These are phyloP conservation scores for Psephotus haematonotus DNA, from an alignment of 2,113 vertebrate species.

Conservation along the genomic window DNA sequence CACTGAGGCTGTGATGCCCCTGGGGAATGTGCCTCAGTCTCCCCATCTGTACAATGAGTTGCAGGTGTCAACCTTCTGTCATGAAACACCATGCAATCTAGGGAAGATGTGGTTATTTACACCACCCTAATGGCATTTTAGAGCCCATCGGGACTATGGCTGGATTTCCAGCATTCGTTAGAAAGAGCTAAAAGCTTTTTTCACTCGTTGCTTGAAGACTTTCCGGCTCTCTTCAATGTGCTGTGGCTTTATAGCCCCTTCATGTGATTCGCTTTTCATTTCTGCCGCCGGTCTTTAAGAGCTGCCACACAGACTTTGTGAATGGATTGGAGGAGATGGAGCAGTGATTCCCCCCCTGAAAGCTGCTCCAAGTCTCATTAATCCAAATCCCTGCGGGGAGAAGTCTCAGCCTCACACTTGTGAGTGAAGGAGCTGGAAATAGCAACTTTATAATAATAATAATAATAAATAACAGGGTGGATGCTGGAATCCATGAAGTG, in stretches of 20 bases:
- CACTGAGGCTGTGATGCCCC: background rate
- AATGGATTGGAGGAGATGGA: constrained; percentile 41
- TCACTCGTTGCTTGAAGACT: background rate
- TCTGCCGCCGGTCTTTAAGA: background rate
- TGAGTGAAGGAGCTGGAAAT: constrained; percentile 19
- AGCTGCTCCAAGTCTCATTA: constrained; percentile 53
- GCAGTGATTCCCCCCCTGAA: background rate
- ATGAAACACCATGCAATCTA: background rate
- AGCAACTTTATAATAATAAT: constrained; percentile 6
- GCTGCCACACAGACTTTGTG: constrained; percentile 45
- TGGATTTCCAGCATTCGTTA: background rate
- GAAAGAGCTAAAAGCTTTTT: constrained; percentile 21
- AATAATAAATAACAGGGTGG: constrained; percentile 19
- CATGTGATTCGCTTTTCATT: constrained; percentile 44
- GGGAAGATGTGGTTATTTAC: background rate
- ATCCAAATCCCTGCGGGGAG: constrained; percentile 1
- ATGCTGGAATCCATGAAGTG: background rate
- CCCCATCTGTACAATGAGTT: background rate
- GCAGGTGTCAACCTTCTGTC: background rate
- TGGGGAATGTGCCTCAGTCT: background rate
- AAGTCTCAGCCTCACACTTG: background rate
- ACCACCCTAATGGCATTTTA: background rate
- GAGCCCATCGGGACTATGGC: background rate
- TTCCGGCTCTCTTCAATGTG: background rate
- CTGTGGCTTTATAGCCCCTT: constrained; percentile 8